phyloP scores from a whole-genome alignment of 2,797 vertebrate species.

The Phrynocephalus forsythii region DNA sequence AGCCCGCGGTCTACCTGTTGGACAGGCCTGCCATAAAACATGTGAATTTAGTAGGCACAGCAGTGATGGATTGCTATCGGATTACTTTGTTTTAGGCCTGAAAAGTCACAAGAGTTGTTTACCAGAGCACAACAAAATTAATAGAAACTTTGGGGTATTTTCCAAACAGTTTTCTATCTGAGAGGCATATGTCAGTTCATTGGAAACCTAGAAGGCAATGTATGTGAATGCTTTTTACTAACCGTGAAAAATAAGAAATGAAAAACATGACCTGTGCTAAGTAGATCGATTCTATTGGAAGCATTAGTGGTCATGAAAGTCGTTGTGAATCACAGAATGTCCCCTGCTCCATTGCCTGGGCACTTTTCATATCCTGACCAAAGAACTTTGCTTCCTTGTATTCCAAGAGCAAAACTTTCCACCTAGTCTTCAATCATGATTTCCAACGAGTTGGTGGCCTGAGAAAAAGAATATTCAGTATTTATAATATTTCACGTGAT shows the following conservation, averaged over 20 bases:
- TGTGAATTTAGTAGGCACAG: conserved; percentile 41
- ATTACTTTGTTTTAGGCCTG: conserved; percentile 27
- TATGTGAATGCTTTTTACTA: background rate
- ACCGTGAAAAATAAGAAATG: background rate
- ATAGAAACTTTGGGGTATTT: background rate
- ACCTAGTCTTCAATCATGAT: background rate
- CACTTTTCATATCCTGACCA: background rate
- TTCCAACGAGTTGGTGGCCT: background rate
- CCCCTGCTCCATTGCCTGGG: background rate
- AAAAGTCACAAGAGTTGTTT: background rate
- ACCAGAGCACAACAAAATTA: background rate
- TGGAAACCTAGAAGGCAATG: background rate
- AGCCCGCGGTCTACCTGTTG: too few species aligned
- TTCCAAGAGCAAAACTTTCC: background rate
- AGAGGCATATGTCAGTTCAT: background rate
- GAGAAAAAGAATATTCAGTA: background rate
- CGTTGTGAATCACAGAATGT: too few species aligned
- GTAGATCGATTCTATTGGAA: background rate
- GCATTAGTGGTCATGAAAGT: background rate
- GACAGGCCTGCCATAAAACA: too few species aligned
- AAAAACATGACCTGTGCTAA: background rate
- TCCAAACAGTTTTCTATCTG: background rate
- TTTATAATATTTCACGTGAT: background rate
- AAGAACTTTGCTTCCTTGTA: background rate
- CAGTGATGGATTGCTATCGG: conserved; percentile 19